Conservation (phyloP, 2,113 vertebrate genomes). For the Dipodomys stephensi region DNA sequence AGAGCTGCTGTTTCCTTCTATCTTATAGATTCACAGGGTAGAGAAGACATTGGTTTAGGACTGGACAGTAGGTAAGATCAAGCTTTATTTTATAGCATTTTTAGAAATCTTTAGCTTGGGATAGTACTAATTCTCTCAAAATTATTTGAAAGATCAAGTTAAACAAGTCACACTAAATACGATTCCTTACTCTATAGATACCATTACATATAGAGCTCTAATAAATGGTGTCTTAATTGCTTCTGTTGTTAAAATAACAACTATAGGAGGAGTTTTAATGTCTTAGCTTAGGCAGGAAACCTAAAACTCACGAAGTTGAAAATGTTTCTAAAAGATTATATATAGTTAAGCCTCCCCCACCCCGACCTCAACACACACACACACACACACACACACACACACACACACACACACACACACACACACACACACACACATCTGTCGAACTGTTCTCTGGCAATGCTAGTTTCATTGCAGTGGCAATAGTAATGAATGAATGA, state of each 20-base stretch:
- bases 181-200: background rate
- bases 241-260: background rate
- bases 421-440: background rate
- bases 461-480: background rate
- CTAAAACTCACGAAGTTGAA: background rate
- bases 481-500: background rate
- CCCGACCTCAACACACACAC: background rate
- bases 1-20: slow-evolving; percentile 19
- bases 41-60: background rate
- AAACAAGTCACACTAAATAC: background rate
- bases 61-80: background rate
- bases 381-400: too few relatives aligned
- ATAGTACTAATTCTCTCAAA: background rate
- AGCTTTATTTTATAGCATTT: background rate
- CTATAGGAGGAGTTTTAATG: background rate
- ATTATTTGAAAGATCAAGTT: background rate
- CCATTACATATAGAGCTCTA: background rate
- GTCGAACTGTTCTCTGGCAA: background rate
- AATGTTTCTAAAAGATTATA: background rate
- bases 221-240: background rate
- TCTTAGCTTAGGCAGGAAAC: background rate
- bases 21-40: background rate
- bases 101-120: background rate
- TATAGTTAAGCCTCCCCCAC: background rate
- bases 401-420: too few relatives aligned